Evolutionary conservation across 1,140 invertebrate genomes (phyloP), one percentile per base, ranked within the genome.

Genomic region (Danaus melanippus): DNA sequence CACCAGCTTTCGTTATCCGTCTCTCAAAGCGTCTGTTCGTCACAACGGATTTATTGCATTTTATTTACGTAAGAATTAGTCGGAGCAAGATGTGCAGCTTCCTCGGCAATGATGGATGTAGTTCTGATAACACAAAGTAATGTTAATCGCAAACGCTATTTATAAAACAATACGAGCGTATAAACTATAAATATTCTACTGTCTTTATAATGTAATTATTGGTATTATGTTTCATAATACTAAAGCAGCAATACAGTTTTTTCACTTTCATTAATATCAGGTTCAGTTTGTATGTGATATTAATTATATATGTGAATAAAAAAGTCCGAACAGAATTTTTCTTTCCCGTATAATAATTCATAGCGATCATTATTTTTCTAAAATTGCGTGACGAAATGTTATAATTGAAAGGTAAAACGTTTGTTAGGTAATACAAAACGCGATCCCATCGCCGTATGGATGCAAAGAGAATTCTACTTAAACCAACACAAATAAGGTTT

Each of bases 351-450:
- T 54, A 41, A 55, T 51, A 51, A 60, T 52, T 60, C 52, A 56
- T 44, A 8, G 47, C 53, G 15, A 47, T 60, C 58, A 56, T 60
- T 60, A 60, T 51, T 52, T 60, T 56, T 40, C n/a, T 60, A 60
- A 60, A 56, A 60, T 60, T 60, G 58, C 58, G 58, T 60, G 58
- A 60, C 58, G 58, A 60, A 52, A 55, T 60, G 53, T 60, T 60
- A 60, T 60, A 60, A 60, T 60, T 60, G 58, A 60, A 60, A 60
- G 53, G 58, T 56, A 50, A 52, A 60, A 55, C 53, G 53, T 44
- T 50, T 51, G 53, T 47, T 56, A 40, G 17, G 55, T 44, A 39
- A 46, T 46, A 42, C 42, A 55, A 41, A 46, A 55, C 43, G 48
- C 43, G 42, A 47, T 55, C 55, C 46, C 40, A 45, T 51, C 46